Evolutionary conservation across 2,888 invertebrate species (phyloP), one percentile per base, ranked within the genome.

Genomic region (Abscondita cerata): DNA sequence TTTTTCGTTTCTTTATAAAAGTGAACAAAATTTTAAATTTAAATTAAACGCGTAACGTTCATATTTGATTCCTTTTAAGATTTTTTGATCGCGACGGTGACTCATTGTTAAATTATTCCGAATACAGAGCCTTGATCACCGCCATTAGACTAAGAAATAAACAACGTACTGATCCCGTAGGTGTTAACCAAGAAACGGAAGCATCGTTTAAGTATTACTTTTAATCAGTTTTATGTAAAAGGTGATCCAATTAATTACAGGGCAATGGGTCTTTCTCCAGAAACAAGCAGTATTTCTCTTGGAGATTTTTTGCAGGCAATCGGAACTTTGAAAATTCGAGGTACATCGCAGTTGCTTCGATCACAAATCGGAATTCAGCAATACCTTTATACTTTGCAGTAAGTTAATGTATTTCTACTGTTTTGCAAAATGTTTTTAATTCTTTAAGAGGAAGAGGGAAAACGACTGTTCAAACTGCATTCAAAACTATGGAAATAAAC

Each of bases 311-410:
- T 90, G n/a, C 83, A 84, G 18, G 85, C 84, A 0, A 87, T 90
- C 6, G 86, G 86, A 2, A 87, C 88, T 68, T 78, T 88, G 12
- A 86, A 85, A 54, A 83, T 90, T 44, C 81, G 89, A 52, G 90
- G 90, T 6, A 89, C 89, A 12, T 89, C 89, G 31, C 81, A 84
- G 0, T 77, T 91, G 54, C 83, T 90, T 67, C 81, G 90, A n/a
- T 80, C 89, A 1, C 82, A 84, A 0, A 80, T 79, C 19, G 81
- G 83, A 18, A 74, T 79, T 9, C 54, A 74, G 4, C 70, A 72
- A 38, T 73, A 71, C 55, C 44, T 80, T 1, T 74, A 73, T 50
- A 71, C 73, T 9, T 40, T 54, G 50, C 40, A 59, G 64, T 52
- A 62, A 33, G 59, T n/a, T n/a, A n/a, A n/a, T n/a, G n/a, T n/a